These are phyloP conservation scores for Catocala sponsa DNA, from an alignment of 2,888 invertebrate genomes.

Conservation along the genomic window DNA sequence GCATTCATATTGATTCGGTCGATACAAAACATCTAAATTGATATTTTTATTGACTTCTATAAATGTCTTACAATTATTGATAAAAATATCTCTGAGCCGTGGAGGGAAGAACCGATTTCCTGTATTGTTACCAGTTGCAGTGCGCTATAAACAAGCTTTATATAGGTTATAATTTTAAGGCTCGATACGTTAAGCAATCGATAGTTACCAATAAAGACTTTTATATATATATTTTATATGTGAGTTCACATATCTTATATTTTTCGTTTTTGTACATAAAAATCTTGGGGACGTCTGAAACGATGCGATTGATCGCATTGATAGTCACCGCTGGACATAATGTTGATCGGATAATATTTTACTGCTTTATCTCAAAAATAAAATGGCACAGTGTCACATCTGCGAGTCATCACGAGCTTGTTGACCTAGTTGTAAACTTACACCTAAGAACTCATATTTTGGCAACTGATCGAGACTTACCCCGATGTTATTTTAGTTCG, in stretches of 20 bases:
- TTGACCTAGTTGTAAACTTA: constrained; percentile 31
- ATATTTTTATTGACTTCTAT: constrained; percentile 1
- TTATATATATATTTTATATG: constrained; percentile 37
- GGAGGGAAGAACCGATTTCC: constrained; percentile 1
- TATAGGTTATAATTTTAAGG: constrained; percentile 40
- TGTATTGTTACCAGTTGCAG: constrained; percentile 16
- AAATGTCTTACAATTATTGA: constrained; percentile 11
- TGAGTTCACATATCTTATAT: constrained; percentile 35
- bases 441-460: constrained; percentile 17
- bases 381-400: constrained; percentile 22
- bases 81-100: neutral
- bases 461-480: constrained; percentile 16
- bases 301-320: constrained; percentile 10
- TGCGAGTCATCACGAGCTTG: constrained; percentile 18
- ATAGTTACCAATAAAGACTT: constrained; percentile 43
- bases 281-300: constrained; percentile 9
- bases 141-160: constrained; percentile 47
- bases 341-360: constrained; percentile 22
- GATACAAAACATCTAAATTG: neutral
- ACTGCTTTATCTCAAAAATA: constrained; percentile 19
- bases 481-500: neutral
- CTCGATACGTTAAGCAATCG: constrained; percentile 21
- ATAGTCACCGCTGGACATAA: constrained; percentile 10
- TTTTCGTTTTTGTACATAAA: constrained; percentile 10
- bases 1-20: neutral